A percentile compares a stretch with the other conserved stretches of the same genome.
phyloP scores from a whole-genome alignment of 2,888 invertebrate species.

The Strigamia maritima region DNA sequence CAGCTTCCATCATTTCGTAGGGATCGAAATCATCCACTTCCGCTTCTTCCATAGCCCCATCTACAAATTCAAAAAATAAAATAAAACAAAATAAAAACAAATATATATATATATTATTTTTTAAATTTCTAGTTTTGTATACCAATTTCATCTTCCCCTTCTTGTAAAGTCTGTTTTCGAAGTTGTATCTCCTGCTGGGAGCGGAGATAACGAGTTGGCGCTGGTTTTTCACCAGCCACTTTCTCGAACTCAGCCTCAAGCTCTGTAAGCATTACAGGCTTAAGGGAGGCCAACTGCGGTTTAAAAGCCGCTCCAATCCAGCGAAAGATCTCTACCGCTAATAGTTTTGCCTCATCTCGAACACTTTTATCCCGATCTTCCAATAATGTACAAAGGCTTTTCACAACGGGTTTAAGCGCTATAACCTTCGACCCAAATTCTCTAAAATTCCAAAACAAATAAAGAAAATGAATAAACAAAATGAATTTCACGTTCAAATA shows the following conservation, averaged over 20 bases:
- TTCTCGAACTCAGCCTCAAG: conserved; percentile 83
- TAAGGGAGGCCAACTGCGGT: conserved; percentile 77
- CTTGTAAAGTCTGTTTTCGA: conserved; percentile 46
- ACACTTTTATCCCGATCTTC: conserved; percentile 89
- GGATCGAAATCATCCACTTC: conserved; percentile 69
- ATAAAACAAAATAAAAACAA: neutral
- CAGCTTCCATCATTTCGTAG: conserved; percentile 84
- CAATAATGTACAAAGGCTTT: conserved; percentile 76
- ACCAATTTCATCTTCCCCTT: conserved; percentile 53
- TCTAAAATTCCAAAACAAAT: conserved; percentile 52
- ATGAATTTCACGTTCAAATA: neutral
- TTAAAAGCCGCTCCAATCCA: conserved; percentile 82
- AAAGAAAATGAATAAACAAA: neutral
- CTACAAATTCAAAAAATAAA: neutral
- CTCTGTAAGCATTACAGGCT: conserved; percentile 86
- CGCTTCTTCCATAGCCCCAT: conserved; percentile 60
- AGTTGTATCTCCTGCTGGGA: conserved; percentile 68
- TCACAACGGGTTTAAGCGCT: conserved; percentile 80
- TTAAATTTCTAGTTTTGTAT: neutral
- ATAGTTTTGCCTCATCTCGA: conserved; percentile 83
- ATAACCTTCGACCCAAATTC: conserved; percentile 92
- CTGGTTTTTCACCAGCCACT: conserved; percentile 62
- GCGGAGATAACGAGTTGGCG: conserved; percentile 70
- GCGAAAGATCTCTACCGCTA: conserved; percentile 89
- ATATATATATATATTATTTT: too few relatives aligned